Percentiles rank a stretch among this genome's conserved stretches.
Conservation (phyloP, 2,888 invertebrate genomes). For the Platypus cylindrus region DNA sequence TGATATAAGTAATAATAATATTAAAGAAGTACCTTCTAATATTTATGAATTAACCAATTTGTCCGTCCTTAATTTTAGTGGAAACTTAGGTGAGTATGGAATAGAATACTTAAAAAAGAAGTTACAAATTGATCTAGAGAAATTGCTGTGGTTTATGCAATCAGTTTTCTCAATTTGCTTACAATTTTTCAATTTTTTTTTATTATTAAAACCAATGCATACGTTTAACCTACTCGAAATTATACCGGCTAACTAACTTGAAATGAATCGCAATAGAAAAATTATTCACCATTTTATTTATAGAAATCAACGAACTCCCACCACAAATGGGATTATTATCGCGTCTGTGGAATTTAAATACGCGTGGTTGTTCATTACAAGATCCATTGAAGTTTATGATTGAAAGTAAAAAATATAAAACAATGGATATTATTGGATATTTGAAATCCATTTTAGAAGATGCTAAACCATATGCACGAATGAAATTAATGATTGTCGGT, state of each 20-base stretch:
- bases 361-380: slow-evolving; percentile 74
- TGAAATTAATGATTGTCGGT: slow-evolving; percentile 95
- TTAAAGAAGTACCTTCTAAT: slow-evolving; percentile 66
- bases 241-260: too few relatives aligned
- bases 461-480: slow-evolving; percentile 83
- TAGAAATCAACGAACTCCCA: slow-evolving; percentile 76
- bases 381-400: slow-evolving; percentile 88
- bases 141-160: too few relatives aligned
- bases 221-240: too few relatives aligned
- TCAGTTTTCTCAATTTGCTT: too few relatives aligned
- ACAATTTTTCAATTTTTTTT: too few relatives aligned
- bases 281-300: slow-evolving; percentile 19
- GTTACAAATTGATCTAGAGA: neutral
- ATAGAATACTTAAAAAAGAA: neutral
- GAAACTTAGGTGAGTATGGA: slow-evolving; percentile 52
- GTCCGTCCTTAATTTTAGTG: slow-evolving; percentile 87
- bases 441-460: slow-evolving; percentile 79
- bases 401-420: slow-evolving; percentile 84
- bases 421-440: slow-evolving; percentile 89
- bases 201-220: too few relatives aligned
- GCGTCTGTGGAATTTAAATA: slow-evolving; percentile 92
- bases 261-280: neutral
- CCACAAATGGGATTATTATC: slow-evolving; percentile 89
- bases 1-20: slow-evolving; percentile 80
- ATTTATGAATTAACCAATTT: slow-evolving; percentile 76